Conservation (phyloP, 2,888 invertebrate genomes). For the Patella depressa region DNA sequence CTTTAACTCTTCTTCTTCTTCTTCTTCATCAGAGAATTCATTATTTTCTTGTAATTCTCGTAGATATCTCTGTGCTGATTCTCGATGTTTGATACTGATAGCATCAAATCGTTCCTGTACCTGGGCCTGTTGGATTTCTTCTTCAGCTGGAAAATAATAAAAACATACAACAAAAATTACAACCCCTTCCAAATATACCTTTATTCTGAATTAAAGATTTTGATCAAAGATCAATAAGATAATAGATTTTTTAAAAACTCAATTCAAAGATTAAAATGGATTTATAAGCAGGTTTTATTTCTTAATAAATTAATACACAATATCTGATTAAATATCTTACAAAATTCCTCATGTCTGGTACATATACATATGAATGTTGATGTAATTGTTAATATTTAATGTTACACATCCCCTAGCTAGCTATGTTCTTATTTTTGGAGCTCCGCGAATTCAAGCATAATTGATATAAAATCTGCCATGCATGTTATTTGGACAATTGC, state of each 20-base stretch:
- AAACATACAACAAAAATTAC: neutral
- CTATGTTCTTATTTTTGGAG: no score
- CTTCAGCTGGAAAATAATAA: neutral
- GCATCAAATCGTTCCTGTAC: slow-evolving; percentile 59
- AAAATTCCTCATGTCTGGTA: no score
- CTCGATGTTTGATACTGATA: slow-evolving; percentile 56
- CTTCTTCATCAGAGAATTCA: slow-evolving; percentile 42
- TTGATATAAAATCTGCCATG: no score
- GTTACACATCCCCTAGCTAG: no score
- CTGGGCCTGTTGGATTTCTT: neutral
- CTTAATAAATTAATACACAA: no score
- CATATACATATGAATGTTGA: no score
- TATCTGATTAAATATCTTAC: no score
- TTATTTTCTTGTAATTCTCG: slow-evolving; percentile 21
- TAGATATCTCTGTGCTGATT: slow-evolving; percentile 59
- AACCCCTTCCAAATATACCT: neutral
- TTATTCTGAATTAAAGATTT: neutral
- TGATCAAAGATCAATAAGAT: neutral
- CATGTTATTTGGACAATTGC: no score
- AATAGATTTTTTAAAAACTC: neutral
- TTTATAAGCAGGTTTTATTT: no score
- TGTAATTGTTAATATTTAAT: no score
- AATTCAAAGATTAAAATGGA: no score
- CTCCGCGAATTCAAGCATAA: no score
- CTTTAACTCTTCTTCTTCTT: slow-evolving; percentile 63